Evolutionary conservation across 1,140 invertebrate genomes (phyloP), one percentile per base, ranked within the genome.

Genomic region (Drosophila hydei): DNA sequence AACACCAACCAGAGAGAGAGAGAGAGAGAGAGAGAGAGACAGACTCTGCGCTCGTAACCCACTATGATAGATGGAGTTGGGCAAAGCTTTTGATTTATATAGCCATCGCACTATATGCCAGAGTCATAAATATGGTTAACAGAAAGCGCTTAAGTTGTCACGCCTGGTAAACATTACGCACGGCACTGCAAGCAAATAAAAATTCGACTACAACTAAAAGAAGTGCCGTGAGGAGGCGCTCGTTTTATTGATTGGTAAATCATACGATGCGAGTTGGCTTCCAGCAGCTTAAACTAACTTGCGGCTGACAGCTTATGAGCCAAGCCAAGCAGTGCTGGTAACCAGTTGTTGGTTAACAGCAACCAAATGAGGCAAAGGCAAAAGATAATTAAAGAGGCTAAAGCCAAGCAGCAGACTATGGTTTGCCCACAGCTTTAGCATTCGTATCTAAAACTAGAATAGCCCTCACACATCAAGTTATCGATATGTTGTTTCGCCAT

Each of bases 81-180:
- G 62, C 50, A 85, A 85, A 85, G 83, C 80, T 85, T 85, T 87
- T 85, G 80, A 85, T 85, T 85, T 85, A 85, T 85, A 85, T 80
- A 80, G 77, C 69, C 69, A 74, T 70, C 80, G 81, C 54, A 27
- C 21, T 70, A 33, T 74, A 67, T 69, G 69, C 69, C 69, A 70
- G 48, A 71, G 63, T 67, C 79, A 83, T 83, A 80, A 77, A 80
- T 84, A 84, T 67, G 61, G 33, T 50, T n/a, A 54, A 25, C 51
- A 27, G 43, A 47, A 64, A 63, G 50, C 51, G 45, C 67, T 70
- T 64, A 64, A 63, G 43, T 70, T 70, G 67, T 70, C 60, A 48
- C 61, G 63, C n/a, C 40, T 19, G 48, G 48, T 30, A 51, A 51
- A 51, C 48, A 51, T 30, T 30, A 51, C 19, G 45, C 43, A 45